Evolutionary conservation across 2,888 invertebrate species (phyloP).

Genomic region (Stegophylla sp.): DNA sequence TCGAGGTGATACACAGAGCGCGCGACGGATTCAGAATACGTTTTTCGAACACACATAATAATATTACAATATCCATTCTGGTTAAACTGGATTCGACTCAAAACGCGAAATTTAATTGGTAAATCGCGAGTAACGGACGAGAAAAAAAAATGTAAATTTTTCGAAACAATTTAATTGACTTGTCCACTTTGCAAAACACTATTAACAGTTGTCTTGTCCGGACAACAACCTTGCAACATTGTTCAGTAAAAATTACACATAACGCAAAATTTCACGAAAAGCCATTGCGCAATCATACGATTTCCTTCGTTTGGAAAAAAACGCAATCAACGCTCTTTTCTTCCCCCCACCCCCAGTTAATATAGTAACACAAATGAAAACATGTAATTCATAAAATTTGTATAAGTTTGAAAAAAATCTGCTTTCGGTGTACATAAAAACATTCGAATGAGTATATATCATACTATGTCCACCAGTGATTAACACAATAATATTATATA

Average conservation of each 20-base stretch:
- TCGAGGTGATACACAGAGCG: neutral
- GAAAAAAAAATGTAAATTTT: neutral
- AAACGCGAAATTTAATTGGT: slow-evolving; percentile 9
- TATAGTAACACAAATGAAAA: no score
- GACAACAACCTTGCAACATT: neutral
- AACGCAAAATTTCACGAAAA: neutral
- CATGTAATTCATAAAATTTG: no score
- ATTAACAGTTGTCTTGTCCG: neutral
- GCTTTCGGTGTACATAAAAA: no score
- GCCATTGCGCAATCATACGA: no score
- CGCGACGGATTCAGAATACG: slow-evolving; percentile 2
- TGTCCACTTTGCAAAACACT: neutral
- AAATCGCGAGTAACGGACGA: neutral
- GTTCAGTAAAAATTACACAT: neutral
- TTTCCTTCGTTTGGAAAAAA: no score
- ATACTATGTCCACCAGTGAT: no score
- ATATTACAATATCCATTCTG: neutral
- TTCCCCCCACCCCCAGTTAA: no score
- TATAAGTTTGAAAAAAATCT: no score
- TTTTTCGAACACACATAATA: neutral
- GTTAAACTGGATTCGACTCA: slow-evolving; percentile 16
- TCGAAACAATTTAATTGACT: slow-evolving; percentile 7
- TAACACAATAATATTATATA: no score
- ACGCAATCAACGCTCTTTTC: no score
- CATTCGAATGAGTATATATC: no score